Conservation (phyloP, 2,797 vertebrate genomes). For the Nyctalus aviator region DNA sequence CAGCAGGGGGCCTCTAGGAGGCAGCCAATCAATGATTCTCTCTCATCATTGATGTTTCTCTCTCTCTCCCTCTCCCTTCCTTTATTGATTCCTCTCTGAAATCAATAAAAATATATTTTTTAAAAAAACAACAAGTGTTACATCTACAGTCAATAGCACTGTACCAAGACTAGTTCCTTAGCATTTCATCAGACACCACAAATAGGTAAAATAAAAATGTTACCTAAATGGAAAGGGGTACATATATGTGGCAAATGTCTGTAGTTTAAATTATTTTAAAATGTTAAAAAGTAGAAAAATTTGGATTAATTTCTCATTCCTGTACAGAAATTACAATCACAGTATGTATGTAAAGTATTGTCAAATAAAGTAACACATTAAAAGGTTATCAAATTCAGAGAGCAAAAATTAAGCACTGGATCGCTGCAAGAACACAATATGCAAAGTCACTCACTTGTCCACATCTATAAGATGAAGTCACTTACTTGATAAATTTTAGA, state of each 20-base stretch:
- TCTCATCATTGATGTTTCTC: no score
- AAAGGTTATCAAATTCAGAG: background rate
- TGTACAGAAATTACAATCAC: slow-evolving; percentile 47
- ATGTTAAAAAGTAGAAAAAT: background rate
- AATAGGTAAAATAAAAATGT: background rate
- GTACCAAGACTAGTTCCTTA: background rate
- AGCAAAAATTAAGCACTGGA: background rate
- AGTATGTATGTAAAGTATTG: slow-evolving; percentile 9
- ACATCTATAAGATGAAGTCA: slow-evolving; percentile 38
- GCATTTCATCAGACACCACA: background rate
- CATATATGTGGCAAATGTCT: background rate
- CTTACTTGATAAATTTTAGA: slow-evolving; percentile 96
- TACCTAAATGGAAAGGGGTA: background rate
- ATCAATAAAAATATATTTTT: no score
- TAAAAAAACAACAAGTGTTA: background rate
- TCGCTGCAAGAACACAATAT: background rate
- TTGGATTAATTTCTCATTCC: background rate
- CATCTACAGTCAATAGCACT: background rate
- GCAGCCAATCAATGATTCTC: no score
- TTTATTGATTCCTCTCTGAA: no score
- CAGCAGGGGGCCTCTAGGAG: no score
- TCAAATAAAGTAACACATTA: background rate
- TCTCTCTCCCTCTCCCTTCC: no score
- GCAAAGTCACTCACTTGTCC: background rate
- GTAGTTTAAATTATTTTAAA: background rate